Evolutionary conservation across 2,113 vertebrate species (phyloP), one percentile per base, ranked within the genome.

Genomic region (Archilochus colubris): DNA sequence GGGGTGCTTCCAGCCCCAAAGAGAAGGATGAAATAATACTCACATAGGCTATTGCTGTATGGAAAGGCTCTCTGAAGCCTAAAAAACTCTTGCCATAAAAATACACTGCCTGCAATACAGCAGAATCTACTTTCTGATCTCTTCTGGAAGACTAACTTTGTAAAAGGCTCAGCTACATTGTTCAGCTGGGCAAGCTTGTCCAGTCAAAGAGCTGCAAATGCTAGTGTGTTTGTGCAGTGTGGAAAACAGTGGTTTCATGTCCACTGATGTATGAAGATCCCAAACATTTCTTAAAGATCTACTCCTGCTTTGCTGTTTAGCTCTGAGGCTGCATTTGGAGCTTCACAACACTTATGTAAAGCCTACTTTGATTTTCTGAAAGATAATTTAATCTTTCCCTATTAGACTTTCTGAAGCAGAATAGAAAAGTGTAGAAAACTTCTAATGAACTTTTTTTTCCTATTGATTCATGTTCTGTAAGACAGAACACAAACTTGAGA

Each of bases 141-240:
- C 78, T 94, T 95, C 93, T 92, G 90, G 87, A 95, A 96, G 91
- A 75, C 62, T 89, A 91, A 89, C 86, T 91, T 61, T 82, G 74
- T 87, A 30, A 85, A 93, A 88, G 82, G 66, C 78, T 87, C 58
- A 55, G 30, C 87, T 73, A 3, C 75, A 54, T 91, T 89, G 70
- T 89, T 82, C 10, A 4, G 22, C 46, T 63, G 48, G 61, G 24
- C 67, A 66, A 31, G 66, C 40, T 64, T 27, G 28, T 61, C 38
- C 68, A 54, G 50, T 66, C 64, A 57, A 22, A 94, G 36, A 58
- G 25, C 58, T 80, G 51, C 63, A 63, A 79, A 85, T 27, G 27
- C 50, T 1, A 0, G 9, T 0, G 2, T 57, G 19, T 79, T 89
- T 69, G 43, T n/a, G 55, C 74, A 69, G 40, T 14, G 5, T 4